Percentiles rank a stretch among this genome's conserved stretches.
phyloP scores from a whole-genome alignment of 2,888 invertebrate genomes.

The Pachydiplax longipennis region DNA sequence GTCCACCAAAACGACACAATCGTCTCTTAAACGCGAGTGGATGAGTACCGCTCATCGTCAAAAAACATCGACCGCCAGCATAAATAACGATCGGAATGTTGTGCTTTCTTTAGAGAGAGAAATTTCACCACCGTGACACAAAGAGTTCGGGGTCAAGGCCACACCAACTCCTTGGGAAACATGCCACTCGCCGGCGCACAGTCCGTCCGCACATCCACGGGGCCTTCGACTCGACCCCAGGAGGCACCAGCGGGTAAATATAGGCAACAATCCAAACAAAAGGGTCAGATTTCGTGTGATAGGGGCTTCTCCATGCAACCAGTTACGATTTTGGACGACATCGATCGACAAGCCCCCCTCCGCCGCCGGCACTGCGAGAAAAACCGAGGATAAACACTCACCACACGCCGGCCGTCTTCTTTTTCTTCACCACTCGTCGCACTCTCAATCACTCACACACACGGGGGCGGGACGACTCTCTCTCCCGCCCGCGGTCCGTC shows the following conservation, averaged over 20 bases:
- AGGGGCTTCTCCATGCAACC: constrained; percentile 8
- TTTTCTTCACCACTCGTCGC: not conserved
- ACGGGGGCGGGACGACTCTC: not conserved
- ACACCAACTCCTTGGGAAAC: not conserved
- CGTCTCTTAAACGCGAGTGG: not conserved
- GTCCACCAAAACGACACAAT: not conserved
- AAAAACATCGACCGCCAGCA: not conserved
- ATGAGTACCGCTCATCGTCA: not conserved
- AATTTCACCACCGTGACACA: not conserved
- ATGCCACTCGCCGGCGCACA: not conserved
- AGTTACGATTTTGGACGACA: constrained; percentile 27
- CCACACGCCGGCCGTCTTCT: not conserved
- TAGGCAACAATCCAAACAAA: not conserved
- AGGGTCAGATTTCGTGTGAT: not conserved
- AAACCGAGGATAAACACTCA: not conserved
- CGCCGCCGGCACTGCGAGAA: too few species aligned
- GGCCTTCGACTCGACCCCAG: not conserved
- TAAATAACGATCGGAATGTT: not conserved
- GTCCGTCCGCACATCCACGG: not conserved
- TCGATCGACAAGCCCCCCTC: too few species aligned
- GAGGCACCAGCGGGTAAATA: not conserved
- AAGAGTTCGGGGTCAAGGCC: not conserved
- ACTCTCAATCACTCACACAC: not conserved
- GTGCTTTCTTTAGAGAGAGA: not conserved
- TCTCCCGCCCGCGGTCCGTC: not conserved